Base-by-base conservation (phyloP, 2,113 vertebrate species). In the Anser brachyrhynchus region DNA sequence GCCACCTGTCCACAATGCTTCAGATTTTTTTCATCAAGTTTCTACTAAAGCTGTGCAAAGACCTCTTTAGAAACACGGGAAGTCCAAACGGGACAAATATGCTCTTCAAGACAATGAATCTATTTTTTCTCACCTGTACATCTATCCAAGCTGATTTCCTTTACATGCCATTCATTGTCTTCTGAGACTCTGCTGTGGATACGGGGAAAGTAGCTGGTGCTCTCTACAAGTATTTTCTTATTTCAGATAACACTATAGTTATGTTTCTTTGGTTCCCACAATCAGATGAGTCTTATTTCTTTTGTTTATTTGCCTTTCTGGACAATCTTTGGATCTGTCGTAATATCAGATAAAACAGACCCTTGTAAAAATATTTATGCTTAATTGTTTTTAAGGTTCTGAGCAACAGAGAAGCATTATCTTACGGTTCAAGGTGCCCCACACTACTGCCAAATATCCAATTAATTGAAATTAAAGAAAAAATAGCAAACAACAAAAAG, bases 391-490 rank as follows among this genome's bases (percentile, higher is more conserved):
- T 94, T 71, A 59, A 83, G 51, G 4, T 70, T 81, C 69, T 90
- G 43, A 83, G 41, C 44, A 83, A 64, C 46, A 66, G 31, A 51
- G 29, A 84, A 79, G 20, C 2, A 1, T 46, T 90, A 28, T 55
- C 37, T 55, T 78, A 46, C 23, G 54, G 21, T 85, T 91, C 67
- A 92, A 75, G 37, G 61, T 89, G 52, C 46, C 58, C n/a, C 46
- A 33, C 37, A 57, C 26, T 79, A 59, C 81, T 95, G 70, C 46
- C 73, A 89, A 92, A 87, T 89, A 82, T 23, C 33, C 58, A 77
- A 52, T 87, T 88, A 92, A 94, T 95, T 89, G 89, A 83, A 87
- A 85, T 77, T 65, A 71, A 28, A 61, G 62, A 2, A n/a, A 59
- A 85, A 90, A 76, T 18, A 9, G 19, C 39, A 91, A 85, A 51